phyloP scores from a whole-genome alignment of 2,797 vertebrate species.

The Carapus acus region DNA sequence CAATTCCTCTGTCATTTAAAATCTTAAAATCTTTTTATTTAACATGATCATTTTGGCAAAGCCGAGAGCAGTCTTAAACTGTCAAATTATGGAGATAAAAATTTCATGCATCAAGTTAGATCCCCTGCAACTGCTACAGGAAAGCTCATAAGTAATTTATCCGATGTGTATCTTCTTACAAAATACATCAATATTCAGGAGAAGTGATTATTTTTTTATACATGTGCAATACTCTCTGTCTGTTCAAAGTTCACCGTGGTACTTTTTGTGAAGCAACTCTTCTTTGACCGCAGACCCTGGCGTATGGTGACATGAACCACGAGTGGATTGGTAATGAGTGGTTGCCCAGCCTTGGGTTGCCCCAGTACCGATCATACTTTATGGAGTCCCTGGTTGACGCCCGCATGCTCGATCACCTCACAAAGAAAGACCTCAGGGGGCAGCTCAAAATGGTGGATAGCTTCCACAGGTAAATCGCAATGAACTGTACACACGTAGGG shows the following conservation, averaged over 20 bases:
- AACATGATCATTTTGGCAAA: too few species aligned
- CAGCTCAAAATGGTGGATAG: conserved; percentile 99
- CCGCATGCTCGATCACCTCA: conserved; percentile 95
- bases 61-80: too few species aligned
- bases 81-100: not conserved
- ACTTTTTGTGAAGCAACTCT: not conserved
- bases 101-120: not conserved
- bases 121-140: not conserved
- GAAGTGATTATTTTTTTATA: not conserved
- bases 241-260: not conserved
- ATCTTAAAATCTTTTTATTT: too few species aligned
- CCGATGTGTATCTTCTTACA: not conserved
- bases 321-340: conserved; percentile 99
- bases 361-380: conserved; percentile 96
- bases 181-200: not conserved
- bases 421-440: conserved; percentile 94
- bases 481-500: not conserved
- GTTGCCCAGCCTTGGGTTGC: conserved; percentile 90
- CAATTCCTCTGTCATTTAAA: too few species aligned
- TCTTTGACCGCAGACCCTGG: conserved; percentile 76
- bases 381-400: conserved; percentile 99
- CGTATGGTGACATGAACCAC: conserved; percentile 98
- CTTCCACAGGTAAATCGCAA: conserved; percentile 87
- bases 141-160: too few species aligned
- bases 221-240: not conserved